A percentile compares a stretch with the other conserved stretches of the same genome.
These are phyloP conservation scores for Illadopsis cleaveri DNA, from an alignment of 2,113 vertebrate species.

Conservation along the genomic window DNA sequence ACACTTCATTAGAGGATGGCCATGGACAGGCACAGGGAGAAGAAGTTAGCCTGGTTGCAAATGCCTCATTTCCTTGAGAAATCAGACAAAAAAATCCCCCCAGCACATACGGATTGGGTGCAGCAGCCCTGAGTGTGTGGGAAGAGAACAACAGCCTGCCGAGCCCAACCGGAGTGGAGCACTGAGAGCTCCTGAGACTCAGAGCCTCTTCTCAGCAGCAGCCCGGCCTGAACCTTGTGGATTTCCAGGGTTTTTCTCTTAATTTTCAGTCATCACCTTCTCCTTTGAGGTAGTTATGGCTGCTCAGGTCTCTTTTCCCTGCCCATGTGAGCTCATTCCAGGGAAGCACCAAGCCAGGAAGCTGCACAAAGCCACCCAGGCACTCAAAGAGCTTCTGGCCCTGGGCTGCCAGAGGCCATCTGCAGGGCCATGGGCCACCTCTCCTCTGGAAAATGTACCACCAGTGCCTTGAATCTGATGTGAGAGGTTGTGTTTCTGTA, in stretches of 20 bases:
- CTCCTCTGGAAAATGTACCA: not conserved
- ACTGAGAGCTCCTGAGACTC: not conserved
- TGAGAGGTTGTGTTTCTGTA: not conserved
- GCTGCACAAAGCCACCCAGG: not conserved
- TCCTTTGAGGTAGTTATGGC: not conserved
- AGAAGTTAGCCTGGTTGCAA: not conserved
- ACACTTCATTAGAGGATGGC: not conserved
- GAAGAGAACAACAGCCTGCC: not conserved
- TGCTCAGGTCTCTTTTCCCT: not conserved
- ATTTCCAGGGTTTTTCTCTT: not conserved
- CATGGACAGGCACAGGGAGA: not conserved
- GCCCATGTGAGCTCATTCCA: not conserved
- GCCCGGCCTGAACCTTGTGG: not conserved
- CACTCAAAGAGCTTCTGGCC: accelerated
- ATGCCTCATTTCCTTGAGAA: not conserved
- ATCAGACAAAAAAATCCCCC: not conserved
- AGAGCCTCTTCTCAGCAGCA: not conserved
- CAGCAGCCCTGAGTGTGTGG: not conserved
- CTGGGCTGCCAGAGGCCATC: not conserved
- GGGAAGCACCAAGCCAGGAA: not conserved
- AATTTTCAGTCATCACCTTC: not conserved
- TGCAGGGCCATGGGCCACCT: accelerated
- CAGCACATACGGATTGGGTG: not conserved
- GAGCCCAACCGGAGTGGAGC: not conserved
- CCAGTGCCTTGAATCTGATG: not conserved